Conservation (phyloP, 2,113 vertebrate species). For the Ciconia boyciana region DNA sequence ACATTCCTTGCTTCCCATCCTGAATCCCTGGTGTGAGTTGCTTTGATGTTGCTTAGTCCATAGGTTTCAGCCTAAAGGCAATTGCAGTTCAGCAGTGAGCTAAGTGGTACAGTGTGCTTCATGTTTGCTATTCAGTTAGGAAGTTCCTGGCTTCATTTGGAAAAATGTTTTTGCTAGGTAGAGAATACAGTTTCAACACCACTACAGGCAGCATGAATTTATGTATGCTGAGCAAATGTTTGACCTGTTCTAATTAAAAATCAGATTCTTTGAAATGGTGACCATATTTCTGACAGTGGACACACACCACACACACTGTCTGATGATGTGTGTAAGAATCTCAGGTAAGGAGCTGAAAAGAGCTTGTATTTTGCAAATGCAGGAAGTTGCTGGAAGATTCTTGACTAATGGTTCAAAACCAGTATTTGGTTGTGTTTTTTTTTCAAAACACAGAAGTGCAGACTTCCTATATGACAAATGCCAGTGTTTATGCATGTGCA, state of each 20-base stretch:
- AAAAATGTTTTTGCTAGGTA: not conserved
- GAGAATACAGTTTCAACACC: not conserved
- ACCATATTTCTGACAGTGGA: not conserved
- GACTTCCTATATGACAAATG: not conserved
- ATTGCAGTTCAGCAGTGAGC: not conserved
- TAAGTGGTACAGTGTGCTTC: accelerated
- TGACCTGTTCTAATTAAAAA: not conserved
- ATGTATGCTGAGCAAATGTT: not conserved
- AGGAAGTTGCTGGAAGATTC: not conserved
- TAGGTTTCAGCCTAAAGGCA: not conserved
- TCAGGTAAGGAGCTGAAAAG: not conserved
- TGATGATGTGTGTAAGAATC: not conserved
- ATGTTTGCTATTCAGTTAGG: not conserved
- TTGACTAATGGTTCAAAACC: not conserved
- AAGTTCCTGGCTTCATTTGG: not conserved
- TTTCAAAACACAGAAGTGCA: not conserved
- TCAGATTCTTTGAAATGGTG: not conserved
- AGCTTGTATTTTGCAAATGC: not conserved
- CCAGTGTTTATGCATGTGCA: not conserved
- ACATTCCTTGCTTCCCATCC: not conserved
- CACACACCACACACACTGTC: not conserved
- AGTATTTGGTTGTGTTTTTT: not conserved
- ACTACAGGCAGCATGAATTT: not conserved
- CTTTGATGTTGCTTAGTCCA: not conserved
- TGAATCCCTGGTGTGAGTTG: not conserved